phyloP scores from a whole-genome alignment of 1,140 invertebrate species.

The Microplitis demolitor region DNA sequence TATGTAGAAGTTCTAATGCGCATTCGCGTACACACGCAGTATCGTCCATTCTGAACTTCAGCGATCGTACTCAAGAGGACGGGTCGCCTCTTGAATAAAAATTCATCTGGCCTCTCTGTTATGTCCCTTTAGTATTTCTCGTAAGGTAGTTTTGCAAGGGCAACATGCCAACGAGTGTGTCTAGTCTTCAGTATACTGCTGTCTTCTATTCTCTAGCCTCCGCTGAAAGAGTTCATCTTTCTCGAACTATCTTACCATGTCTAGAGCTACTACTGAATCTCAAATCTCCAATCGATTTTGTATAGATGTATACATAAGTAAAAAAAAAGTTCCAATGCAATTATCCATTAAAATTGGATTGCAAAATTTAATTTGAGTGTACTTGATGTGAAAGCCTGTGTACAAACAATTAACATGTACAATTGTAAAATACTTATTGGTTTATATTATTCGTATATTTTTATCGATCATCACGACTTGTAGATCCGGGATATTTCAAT shows the following conservation, averaged over 20 bases:
- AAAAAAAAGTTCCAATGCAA: too few species aligned
- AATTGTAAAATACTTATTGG: conserved; percentile 18
- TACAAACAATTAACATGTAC: not conserved
- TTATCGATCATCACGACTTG: conserved; percentile 36
- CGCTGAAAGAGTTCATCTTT: not conserved
- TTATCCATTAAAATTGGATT: too few species aligned
- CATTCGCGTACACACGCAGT: conserved; percentile 1
- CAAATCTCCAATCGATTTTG: not conserved
- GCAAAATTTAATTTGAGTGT: not conserved
- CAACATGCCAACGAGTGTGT: conserved; percentile 3
- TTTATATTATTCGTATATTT: not conserved
- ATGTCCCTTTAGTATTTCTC: conserved; percentile 17
- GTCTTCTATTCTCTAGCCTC: not conserved
- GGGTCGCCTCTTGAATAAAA: conserved; percentile 38
- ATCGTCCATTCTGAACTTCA: conserved; percentile 11
- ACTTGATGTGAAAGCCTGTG: not conserved
- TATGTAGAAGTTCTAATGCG: not conserved
- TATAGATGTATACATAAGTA: too few species aligned
- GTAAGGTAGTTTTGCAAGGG: conserved; percentile 22
- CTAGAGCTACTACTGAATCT: not conserved
- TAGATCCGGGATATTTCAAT: conserved; percentile 38
- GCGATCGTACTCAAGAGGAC: conserved; percentile 34
- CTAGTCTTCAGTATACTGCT: not conserved
- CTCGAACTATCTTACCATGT: too few species aligned
- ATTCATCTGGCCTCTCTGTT: conserved; percentile 26